Base-by-base conservation (phyloP, 1,140 invertebrate genomes). In the Contarinia nasturtii region DNA sequence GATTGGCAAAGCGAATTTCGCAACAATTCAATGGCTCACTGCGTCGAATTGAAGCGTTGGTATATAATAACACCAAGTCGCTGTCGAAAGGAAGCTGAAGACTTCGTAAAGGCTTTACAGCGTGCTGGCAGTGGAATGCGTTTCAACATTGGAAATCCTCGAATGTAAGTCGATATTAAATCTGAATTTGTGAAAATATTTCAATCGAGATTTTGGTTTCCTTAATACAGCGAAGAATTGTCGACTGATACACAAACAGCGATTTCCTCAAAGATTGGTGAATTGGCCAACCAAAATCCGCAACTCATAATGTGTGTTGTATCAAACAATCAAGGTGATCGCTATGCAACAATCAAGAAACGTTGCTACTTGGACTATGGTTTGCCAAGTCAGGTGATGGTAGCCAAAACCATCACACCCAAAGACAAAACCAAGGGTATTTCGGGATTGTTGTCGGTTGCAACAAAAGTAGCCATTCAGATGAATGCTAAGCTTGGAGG, bases 401-500 rank as follows among this genome's bases (percentile, higher is more conserved):
- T 78, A 1, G 57, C 54, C 0, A 72, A 69, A 21, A 74, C 64
- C 50, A 65, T 82, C 19, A 57, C 72, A 0, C 58, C 57, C 14
- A 71, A 73, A 36, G 74, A 69, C 34, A 18, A 18, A 15, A 40
- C 14, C 14, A 18, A 40, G 7, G 14, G 37, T 14, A 18, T n/a
- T 12, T 40, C 37, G 3, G 27, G 27, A 27, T 56, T 69, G 1
- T 73, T 79, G 70, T 78, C 78, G 2, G 79, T 91, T 37, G 80
- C 80, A 1, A 87, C 85, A 0, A 92, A 92, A 75, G 76, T 90
- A 2, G 75, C 72, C 0, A 77, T 43, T 21, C 82, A 86, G 57
- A 79, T 94, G 48, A 88, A 86, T 57, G 86, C 84, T 50, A 95
- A 95, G 68, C 64, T 92, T 3, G 89, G 88, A 20, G 89, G 88